These are phyloP conservation scores for Emberiza fucata DNA, from an alignment of 2,113 vertebrate species.

Conservation along the genomic window DNA sequence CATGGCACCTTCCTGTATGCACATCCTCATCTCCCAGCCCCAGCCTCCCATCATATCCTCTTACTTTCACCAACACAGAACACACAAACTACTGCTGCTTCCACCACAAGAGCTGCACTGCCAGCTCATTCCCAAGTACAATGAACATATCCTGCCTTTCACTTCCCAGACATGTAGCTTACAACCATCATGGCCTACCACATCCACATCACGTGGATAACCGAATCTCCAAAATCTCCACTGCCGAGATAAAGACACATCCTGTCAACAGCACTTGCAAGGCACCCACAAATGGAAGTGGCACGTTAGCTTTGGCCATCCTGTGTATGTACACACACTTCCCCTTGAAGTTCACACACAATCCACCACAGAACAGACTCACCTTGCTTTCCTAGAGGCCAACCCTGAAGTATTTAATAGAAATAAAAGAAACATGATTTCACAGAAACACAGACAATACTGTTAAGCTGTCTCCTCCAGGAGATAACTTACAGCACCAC, in stretches of 20 bases:
- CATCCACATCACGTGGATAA: conserved; percentile 11
- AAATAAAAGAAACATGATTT: neutral
- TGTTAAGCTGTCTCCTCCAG: neutral
- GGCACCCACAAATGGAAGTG: conserved; percentile 5
- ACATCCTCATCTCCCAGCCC: neutral
- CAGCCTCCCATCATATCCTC: neutral
- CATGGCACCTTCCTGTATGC: neutral
- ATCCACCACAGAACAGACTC: neutral
- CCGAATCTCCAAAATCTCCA: neutral
- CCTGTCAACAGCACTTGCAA: conserved; percentile 16
- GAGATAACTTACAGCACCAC: neutral
- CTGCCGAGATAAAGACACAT: neutral
- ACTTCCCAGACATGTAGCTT: neutral
- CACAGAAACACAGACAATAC: neutral
- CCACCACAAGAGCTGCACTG: neutral
- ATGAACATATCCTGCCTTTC: neutral
- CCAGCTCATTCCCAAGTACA: neutral
- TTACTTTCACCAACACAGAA: neutral
- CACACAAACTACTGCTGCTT: neutral
- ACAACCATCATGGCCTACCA: neutral
- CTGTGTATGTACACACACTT: neutral
- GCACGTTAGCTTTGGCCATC: neutral
- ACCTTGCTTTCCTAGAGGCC: neutral
- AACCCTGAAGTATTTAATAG: neutral
- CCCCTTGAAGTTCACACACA: neutral